phyloP scores from a whole-genome alignment of 2,797 vertebrate genomes.

The Takifugu rubripes region DNA sequence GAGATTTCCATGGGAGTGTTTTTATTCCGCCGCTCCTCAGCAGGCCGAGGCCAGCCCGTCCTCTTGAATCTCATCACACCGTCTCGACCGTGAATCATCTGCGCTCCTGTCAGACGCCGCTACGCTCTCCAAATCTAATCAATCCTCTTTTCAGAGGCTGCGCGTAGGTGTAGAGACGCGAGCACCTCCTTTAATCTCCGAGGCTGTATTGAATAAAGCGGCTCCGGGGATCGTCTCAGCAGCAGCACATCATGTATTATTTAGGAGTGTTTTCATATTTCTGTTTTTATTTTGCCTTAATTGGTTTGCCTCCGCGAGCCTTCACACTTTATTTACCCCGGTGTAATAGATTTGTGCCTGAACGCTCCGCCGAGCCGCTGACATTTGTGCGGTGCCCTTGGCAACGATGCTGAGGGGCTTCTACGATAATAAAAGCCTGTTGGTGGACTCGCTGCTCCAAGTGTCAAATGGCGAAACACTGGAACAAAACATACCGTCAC shows the following conservation, averaged over 20 bases:
- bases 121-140: slow-evolving; percentile 9
- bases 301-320: no score
- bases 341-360: no score
- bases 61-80: slow-evolving; percentile 9
- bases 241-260: neutral
- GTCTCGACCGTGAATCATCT: neutral
- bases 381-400: no score
- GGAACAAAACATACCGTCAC: no score
- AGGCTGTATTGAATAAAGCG: neutral
- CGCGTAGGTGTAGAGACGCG: neutral
- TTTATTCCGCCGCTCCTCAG: slow-evolving; percentile 15
- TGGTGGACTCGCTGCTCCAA: no score
- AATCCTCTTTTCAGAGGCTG: neutral
- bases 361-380: no score
- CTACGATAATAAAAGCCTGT: no score
- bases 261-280: neutral
- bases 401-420: no score
- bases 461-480: no score
- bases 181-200: neutral
- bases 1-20: slow-evolving; percentile 31
- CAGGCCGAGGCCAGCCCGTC: slow-evolving; percentile 16
- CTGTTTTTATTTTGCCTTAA: neutral
- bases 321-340: no score
- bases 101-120: slow-evolving; percentile 2
- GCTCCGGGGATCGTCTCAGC: neutral